Conservation (phyloP, 2,797 vertebrate species). For the Okamejei kenojei region DNA sequence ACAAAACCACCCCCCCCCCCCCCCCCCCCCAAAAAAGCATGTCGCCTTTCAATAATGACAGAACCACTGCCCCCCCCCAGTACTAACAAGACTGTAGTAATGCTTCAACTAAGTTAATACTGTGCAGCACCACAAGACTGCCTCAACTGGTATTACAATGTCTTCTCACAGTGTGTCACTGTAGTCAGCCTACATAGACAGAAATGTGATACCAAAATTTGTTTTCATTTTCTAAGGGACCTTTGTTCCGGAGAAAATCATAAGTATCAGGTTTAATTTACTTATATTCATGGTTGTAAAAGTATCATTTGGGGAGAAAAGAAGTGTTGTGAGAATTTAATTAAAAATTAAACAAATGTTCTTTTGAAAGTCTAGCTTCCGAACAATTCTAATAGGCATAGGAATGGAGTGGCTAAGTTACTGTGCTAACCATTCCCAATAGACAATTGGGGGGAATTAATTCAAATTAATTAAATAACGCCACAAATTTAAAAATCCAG, state of each 20-base stretch:
- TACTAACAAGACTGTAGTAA: conserved; percentile 35
- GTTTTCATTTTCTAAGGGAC: conserved; percentile 35
- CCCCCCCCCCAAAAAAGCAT: no score
- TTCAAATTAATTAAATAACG: no score
- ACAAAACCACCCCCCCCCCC: no score
- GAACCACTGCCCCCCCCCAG: no score
- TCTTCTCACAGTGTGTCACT: conserved; percentile 18
- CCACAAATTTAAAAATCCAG: no score
- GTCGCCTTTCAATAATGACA: background rate
- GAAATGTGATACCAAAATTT: conserved; percentile 31
- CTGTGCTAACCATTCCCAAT: no score
- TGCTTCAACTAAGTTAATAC: conserved; percentile 9
- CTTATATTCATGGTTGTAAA: conserved; percentile 9
- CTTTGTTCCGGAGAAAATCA: conserved; percentile 17
- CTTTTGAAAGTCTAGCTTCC: background rate
- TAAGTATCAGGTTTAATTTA: background rate
- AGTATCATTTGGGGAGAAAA: background rate
- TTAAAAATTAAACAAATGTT: conserved; percentile 1
- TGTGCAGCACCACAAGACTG: conserved; percentile 15
- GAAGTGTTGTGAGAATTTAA: background rate
- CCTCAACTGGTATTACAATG: background rate
- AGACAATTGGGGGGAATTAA: no score
- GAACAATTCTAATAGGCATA: no score
- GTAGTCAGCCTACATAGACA: conserved; percentile 24
- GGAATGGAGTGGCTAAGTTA: no score